Conservation (phyloP, 2,113 vertebrate genomes). For the Carlito syrichta region DNA sequence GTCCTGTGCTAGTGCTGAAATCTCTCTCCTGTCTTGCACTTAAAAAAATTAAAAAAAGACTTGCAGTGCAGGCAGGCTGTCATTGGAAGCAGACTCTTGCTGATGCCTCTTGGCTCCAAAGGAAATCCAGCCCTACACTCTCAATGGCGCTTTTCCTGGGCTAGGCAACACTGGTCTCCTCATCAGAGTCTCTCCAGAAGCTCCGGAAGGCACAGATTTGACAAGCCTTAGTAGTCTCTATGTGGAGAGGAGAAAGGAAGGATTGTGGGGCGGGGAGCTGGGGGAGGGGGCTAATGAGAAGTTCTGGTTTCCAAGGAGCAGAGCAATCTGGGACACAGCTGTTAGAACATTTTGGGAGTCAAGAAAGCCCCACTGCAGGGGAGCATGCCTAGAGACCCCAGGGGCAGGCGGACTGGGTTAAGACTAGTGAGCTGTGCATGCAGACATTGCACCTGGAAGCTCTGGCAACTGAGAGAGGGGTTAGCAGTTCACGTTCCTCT, state of each 20-base stretch:
- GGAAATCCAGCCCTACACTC: not conserved
- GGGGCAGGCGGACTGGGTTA: not conserved
- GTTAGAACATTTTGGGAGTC: not conserved
- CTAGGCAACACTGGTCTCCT: not conserved
- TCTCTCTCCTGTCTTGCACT: not conserved
- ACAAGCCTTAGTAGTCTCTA: constrained; percentile 19
- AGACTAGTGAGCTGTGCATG: not conserved
- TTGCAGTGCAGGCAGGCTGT: not conserved
- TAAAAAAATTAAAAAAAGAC: not conserved
- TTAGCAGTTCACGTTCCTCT: not conserved
- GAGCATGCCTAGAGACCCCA: accelerated
- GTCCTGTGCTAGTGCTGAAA: not conserved
- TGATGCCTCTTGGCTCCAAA: not conserved
- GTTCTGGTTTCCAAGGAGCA: not conserved
- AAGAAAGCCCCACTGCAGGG: not conserved
- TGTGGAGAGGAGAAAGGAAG: not conserved
- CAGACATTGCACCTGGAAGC: not conserved
- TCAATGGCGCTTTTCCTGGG: not conserved
- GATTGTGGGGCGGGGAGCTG: not conserved
- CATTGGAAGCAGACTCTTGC: not conserved
- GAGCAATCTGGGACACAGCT: not conserved
- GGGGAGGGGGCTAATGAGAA: not conserved
- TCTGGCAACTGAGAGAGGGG: not conserved
- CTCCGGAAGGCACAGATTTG: constrained; percentile 54
- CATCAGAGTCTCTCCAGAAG: not conserved